phyloP scores from a whole-genome alignment of 1,140 invertebrate species.

The Dysdera silvatica region DNA sequence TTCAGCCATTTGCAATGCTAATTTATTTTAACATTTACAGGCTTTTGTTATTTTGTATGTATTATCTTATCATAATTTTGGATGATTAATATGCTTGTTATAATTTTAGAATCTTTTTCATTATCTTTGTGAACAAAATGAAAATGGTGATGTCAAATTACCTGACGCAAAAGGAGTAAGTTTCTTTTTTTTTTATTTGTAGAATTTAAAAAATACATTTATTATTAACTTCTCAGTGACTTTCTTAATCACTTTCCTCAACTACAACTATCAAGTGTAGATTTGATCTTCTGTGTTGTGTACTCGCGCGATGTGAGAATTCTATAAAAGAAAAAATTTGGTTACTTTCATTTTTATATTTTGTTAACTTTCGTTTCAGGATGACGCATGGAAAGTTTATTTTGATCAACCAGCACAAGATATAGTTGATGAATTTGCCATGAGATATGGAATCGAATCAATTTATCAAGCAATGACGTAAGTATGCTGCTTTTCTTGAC shows the following conservation, averaged over 20 bases:
- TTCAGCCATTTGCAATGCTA: too few species aligned
- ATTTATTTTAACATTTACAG: too few species aligned
- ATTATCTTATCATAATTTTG: too few species aligned
- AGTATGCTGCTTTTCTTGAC: too few species aligned
- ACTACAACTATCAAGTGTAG: too few species aligned
- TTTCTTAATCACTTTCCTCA: neutral
- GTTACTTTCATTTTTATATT: neutral
- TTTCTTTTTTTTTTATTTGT: neutral
- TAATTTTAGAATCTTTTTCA: conserved; percentile 78
- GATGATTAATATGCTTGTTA: conserved; percentile 14
- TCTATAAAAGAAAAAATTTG: too few species aligned
- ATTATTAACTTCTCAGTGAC: neutral
- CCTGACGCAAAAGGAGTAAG: conserved; percentile 68
- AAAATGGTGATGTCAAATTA: conserved; percentile 79
- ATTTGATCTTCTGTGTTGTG: too few species aligned
- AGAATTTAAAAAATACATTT: too few species aligned
- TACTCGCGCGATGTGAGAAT: too few species aligned
- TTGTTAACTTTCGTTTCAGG: conserved; percentile 49
- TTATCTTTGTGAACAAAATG: conserved; percentile 81
- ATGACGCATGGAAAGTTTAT: conserved; percentile 98
- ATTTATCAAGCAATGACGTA: conserved; percentile 99
- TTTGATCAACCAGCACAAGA: conserved; percentile 97
- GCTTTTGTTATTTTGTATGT: too few species aligned
- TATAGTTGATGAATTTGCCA: conserved; percentile 98
- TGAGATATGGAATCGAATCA: conserved; percentile 98